Conservation (phyloP, 2,797 vertebrate species). For the Sphaeramia orbicularis region DNA sequence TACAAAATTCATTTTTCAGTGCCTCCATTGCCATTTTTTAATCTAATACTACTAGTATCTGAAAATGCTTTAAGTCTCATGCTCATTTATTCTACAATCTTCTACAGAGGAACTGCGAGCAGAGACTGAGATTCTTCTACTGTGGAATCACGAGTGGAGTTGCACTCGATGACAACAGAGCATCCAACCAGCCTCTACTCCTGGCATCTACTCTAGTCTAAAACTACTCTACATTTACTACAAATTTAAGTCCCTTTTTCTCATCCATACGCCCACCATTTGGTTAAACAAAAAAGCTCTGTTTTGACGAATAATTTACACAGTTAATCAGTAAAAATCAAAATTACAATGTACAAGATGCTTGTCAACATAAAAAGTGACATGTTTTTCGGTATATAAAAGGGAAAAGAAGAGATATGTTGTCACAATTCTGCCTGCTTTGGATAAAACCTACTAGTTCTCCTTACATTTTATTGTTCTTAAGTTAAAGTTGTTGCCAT, state of each 20-base stretch:
- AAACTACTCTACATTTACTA: conserved; percentile 71
- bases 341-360: conserved; percentile 72
- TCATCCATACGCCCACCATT: conserved; percentile 83
- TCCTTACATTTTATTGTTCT: conserved; percentile 22
- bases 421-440: conserved; percentile 37
- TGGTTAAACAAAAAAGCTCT: conserved; percentile 81
- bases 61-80: conserved; percentile 48
- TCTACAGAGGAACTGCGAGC: conserved; percentile 34
- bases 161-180: conserved; percentile 26
- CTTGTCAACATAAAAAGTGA: conserved; percentile 59
- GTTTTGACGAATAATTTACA: conserved; percentile 77
- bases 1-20: conserved; percentile 56
- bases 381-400: conserved; percentile 49
- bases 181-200: conserved; percentile 33
- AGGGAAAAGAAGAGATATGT: conserved; percentile 20
- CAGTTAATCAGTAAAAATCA: conserved; percentile 68
- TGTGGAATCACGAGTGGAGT: conserved; percentile 8
- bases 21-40: conserved; percentile 40
- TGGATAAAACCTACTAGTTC: conserved; percentile 44
- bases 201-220: conserved; percentile 54
- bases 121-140: conserved; percentile 35
- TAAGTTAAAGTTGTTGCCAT: conserved; percentile 17
- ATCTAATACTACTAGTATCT: conserved; percentile 56
- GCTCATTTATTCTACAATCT: conserved; percentile 51
- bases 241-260: conserved; percentile 80